Base-by-base conservation (phyloP, 2,797 vertebrate genomes). In the Poecile montanus region DNA sequence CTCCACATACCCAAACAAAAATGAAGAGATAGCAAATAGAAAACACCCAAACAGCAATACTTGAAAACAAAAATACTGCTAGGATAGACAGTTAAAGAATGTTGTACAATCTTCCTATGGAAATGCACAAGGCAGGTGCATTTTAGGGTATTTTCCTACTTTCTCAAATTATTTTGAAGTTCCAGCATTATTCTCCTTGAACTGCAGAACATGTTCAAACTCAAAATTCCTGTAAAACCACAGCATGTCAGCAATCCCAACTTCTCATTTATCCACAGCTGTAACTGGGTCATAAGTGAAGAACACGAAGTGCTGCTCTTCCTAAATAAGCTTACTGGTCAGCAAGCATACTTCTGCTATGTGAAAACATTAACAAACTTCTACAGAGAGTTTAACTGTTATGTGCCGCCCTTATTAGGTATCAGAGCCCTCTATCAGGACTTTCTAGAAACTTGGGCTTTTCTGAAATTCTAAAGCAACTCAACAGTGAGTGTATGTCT, bases 251-350 rank as follows among this genome's bases (percentile, higher is more conserved):
- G 63, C 88, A 88, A 77, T 62, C 77, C 40, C 6, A 6, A 19
- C 73, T 86, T 71, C 58, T 86, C 36, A 67, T 75, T 62, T 83
- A 85, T 47, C 58, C 63, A 30, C 66, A 66, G n/a, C 77, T 73
- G 32, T 75, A 93, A 85, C 62, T 73, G 73, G 80, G 85, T 88
- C 76, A 29, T n/a, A 91, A 91, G 56, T 30, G 67, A 86, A 84
- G 56, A 89, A 88, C 71, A 73, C 1, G 0, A 75, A 58, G 51
- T 34, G 63, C 71, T 68, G 47, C 9, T 3, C 63, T 87, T 91
- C 80, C 77, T 74, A 79, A 72, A 73, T 53, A 74, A 92, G 78
- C 40, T 71, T 63, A 62, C 40, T 54, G 68, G 88, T 62, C 72
- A 81, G 47, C 40, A 81, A 73, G 36, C 1, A 0, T 18, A 62